Evolutionary conservation across 2,888 invertebrate genomes (phyloP), one percentile per base, ranked within the genome.

Genomic region (Polymixis lichenea): DNA sequence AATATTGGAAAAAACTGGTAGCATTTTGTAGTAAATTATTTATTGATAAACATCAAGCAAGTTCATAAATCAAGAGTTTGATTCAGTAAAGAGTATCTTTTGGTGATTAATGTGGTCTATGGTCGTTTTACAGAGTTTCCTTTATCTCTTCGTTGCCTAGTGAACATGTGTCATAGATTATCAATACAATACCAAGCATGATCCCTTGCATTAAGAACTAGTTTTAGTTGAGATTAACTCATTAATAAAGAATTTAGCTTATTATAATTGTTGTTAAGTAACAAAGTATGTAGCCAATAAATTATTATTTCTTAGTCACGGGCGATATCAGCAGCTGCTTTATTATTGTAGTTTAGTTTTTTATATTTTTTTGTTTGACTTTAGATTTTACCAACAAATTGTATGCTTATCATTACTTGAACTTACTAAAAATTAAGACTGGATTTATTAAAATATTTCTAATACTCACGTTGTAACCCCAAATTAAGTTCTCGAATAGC

Each of bases 391-490:
- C 5, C 6, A 64, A 7, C 6, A 22, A 19, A 8, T n/a, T 43
- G 55, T 38, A 7, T 49, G n/a, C 9, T 22, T 58, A 13, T 58
- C 17, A 43, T 53, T 25, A 55, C 51, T 38, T 32, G 32, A 22
- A 9, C 2, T 28, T 6, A 17, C 13, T 25, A 15, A 28, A 61
- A 61, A 22, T 43, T 9, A 55, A 38, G 3, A 75, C 2, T 32
- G 19, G 13, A 25, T 49, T 32, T 19, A 51, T 8, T 49, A 56
- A 49, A 66, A 51, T 53, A 25, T 38, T 43, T 67, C 0, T 6
- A 53, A 62, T 87, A 95, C 95, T 95, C 86, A 96, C 96, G 84
- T 88, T 94, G 85, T 56, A 69, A 86, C 67, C 94, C 94, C 86
- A 96, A 84, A 78, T 95, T 92, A 0, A 89, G 77, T 87, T 96